phyloP scores from a whole-genome alignment of 2,797 vertebrate genomes.

The Gymnothorax reevesii region DNA sequence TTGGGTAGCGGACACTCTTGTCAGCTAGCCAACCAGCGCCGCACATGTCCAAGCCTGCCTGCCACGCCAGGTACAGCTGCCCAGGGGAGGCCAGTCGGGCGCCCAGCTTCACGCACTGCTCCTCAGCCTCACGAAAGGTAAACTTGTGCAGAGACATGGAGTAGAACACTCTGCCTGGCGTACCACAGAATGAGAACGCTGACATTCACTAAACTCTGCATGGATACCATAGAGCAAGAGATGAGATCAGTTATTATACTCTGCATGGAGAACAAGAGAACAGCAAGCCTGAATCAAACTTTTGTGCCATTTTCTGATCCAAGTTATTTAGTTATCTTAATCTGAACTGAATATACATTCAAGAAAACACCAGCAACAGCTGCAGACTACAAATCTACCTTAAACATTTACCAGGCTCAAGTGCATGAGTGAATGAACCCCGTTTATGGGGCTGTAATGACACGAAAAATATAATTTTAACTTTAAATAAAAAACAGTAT shows the following conservation, averaged over 20 bases:
- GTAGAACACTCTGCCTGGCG: slow-evolving; percentile 86
- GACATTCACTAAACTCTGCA: background rate
- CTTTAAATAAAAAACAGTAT: no score
- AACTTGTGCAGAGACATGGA: slow-evolving; percentile 77
- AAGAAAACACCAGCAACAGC: no score
- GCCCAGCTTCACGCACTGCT: slow-evolving; percentile 73
- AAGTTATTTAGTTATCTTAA: no score
- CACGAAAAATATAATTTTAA: no score
- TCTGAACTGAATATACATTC: no score
- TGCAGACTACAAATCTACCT: no score
- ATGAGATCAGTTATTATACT: background rate
- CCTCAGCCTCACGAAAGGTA: slow-evolving; percentile 81
- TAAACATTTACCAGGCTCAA: no score
- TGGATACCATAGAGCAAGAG: background rate
- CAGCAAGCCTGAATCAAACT: background rate
- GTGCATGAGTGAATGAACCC: no score
- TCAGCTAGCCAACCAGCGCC: slow-evolving; percentile 92
- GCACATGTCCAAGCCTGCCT: slow-evolving; percentile 89
- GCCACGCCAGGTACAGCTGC: slow-evolving; percentile 93
- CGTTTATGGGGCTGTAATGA: no score
- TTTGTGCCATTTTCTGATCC: no score
- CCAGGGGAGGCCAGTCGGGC: slow-evolving; percentile 87
- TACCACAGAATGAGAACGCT: background rate
- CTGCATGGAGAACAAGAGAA: background rate
- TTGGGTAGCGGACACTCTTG: slow-evolving; percentile 90